Evolutionary conservation across 2,113 vertebrate genomes (phyloP).

Genomic region (Panthera tigris): DNA sequence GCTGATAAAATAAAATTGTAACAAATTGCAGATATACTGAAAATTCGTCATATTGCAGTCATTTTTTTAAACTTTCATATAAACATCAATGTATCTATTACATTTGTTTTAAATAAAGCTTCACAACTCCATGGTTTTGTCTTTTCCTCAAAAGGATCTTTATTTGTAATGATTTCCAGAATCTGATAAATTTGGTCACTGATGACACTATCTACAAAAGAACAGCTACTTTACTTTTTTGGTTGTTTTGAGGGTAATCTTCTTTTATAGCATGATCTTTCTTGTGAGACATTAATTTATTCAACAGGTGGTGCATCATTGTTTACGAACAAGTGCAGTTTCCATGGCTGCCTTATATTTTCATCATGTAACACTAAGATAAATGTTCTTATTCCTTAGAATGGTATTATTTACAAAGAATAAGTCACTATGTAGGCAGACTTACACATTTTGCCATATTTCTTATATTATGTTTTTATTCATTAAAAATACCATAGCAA

Average conservation of each 20-base stretch:
- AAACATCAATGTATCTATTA: not conserved
- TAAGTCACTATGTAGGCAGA: not conserved
- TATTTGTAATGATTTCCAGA: not conserved
- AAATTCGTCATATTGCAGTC: not conserved
- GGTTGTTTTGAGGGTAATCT: not conserved
- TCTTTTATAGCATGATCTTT: not conserved
- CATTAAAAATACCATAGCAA: not conserved
- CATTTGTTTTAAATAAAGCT: not conserved
- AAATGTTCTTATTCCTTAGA: not conserved
- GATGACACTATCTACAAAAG: not conserved
- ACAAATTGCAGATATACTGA: not conserved
- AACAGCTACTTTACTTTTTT: not conserved
- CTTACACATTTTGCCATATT: not conserved
- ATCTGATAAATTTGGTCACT: not conserved
- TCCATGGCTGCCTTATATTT: not conserved
- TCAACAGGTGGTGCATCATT: not conserved
- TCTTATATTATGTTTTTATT: not conserved
- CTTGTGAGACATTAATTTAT: not conserved
- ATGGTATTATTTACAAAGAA: not conserved
- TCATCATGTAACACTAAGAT: not conserved
- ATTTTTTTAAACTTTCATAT: not conserved
- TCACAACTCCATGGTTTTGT: not conserved
- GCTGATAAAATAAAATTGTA: not conserved
- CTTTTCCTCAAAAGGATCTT: not conserved
- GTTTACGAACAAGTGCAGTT: not conserved